A percentile compares a stretch with the other conserved stretches of the same genome.
These are phyloP conservation scores for Arnoldichthys spilopterus DNA, from an alignment of 2,797 vertebrate species.

Conservation along the genomic window DNA sequence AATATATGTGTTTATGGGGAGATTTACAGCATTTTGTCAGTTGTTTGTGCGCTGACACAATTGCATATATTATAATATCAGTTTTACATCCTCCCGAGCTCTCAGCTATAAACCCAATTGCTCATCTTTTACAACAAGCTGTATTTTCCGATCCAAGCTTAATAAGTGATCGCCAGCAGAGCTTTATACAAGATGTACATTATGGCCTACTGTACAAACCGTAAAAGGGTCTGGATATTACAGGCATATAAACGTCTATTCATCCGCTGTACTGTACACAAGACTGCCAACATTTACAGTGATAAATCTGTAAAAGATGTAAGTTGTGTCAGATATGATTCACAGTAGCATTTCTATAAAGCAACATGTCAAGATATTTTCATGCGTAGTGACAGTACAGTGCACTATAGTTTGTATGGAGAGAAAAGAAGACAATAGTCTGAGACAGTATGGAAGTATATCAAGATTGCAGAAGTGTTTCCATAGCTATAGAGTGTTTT, in stretches of 20 bases:
- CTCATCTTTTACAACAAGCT: background rate
- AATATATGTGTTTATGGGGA: background rate
- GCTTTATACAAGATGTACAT: constrained; percentile 11
- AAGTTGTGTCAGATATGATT: background rate
- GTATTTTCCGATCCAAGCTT: constrained; percentile 17
- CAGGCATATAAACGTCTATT: background rate
- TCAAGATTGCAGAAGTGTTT: background rate
- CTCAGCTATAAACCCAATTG: background rate
- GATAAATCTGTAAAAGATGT: constrained; percentile 3
- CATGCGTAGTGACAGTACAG: constrained; percentile 8
- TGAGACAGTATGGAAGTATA: background rate
- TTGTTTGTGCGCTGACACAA: background rate
- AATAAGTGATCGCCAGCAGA: constrained; percentile 3
- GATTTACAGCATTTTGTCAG: background rate
- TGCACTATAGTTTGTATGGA: background rate
- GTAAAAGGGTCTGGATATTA: background rate
- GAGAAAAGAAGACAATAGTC: background rate
- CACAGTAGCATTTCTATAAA: background rate
- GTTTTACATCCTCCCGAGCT: background rate
- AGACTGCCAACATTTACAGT: background rate
- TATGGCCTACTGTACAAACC: constrained; percentile 14
- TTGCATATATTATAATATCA: background rate
- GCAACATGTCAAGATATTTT: constrained; percentile 7
- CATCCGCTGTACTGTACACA: background rate
- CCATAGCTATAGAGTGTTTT: background rate